A percentile compares a stretch with the other conserved stretches of the same genome.
Evolutionary conservation across 37 sponge, comb jelly and placozoan genomes (phyloP).

Genomic region (Crambe crambe): DNA sequence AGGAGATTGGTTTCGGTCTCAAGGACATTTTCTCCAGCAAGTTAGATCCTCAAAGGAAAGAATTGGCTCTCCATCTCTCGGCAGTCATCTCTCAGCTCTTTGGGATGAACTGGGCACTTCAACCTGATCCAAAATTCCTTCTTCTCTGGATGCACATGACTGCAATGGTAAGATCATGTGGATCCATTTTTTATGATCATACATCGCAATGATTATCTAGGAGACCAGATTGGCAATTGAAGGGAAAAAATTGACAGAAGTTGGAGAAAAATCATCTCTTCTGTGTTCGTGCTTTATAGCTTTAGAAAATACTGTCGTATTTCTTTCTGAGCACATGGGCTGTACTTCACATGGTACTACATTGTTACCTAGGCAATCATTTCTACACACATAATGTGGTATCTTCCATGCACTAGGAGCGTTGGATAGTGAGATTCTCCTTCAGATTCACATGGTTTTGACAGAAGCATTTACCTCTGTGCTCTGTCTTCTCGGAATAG

Average conservation of each 20-base stretch:
- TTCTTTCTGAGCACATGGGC: neutral
- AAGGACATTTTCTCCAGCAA: slow-evolving; percentile 61
- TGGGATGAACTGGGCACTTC: slow-evolving; percentile 42
- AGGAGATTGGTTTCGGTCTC: slow-evolving; percentile 45
- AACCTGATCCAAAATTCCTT: slow-evolving; percentile 5
- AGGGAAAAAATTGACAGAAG: slow-evolving; percentile 3
- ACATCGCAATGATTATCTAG: neutral
- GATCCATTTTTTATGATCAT: neutral
- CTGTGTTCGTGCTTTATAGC: slow-evolving; percentile 57
- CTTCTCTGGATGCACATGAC: slow-evolving; percentile 25
- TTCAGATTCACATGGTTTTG: slow-evolving; percentile 67
- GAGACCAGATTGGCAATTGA: slow-evolving; percentile 34
- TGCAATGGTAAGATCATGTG: slow-evolving; percentile 16
- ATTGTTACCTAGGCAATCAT: no score
- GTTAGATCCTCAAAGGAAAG: slow-evolving; percentile 17
- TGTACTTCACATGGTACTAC: neutral
- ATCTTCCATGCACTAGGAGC: neutral
- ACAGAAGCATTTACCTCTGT: slow-evolving; percentile 48
- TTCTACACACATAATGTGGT: neutral
- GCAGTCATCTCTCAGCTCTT: slow-evolving; percentile 38
- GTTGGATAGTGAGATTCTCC: slow-evolving; percentile 33
- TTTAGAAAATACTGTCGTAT: slow-evolving; percentile 45
- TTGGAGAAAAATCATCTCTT: slow-evolving; percentile 17
- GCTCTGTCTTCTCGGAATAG: slow-evolving; percentile 27
- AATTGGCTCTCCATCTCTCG: slow-evolving; percentile 41